These are phyloP conservation scores for Atractosteus spatula DNA, from an alignment of 2,113 vertebrate genomes.

Conservation along the genomic window DNA sequence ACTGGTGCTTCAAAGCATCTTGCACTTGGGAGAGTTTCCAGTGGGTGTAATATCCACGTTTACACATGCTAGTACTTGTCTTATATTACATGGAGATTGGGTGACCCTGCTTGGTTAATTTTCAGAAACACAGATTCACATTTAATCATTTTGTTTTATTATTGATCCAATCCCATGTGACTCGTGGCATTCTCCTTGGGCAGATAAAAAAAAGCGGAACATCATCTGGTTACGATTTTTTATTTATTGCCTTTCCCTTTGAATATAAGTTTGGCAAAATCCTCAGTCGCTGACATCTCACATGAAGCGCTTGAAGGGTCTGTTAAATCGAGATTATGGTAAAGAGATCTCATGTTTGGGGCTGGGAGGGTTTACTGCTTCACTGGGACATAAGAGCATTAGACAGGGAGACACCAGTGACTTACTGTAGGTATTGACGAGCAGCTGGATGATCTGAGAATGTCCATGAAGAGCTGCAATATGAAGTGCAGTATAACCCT, in stretches of 20 bases:
- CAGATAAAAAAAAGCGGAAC: too few relatives aligned
- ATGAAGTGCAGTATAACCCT: slow-evolving; percentile 66
- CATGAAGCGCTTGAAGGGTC: slow-evolving; percentile 46
- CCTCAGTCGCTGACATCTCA: slow-evolving; percentile 43
- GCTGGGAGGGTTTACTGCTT: slow-evolving; percentile 49
- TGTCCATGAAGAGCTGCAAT: slow-evolving; percentile 62
- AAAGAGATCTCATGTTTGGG: slow-evolving; percentile 57
- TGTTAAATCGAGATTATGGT: slow-evolving; percentile 59
- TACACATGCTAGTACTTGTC: too few relatives aligned
- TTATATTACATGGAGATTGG: too few relatives aligned
- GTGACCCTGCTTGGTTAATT: too few relatives aligned
- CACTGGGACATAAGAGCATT: slow-evolving; percentile 52
- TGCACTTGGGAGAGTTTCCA: too few relatives aligned
- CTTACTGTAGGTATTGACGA: slow-evolving; percentile 56
- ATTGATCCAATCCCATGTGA: too few relatives aligned
- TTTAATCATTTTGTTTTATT: too few relatives aligned
- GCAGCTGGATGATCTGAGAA: slow-evolving; percentile 43
- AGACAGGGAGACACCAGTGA: slow-evolving; percentile 37
- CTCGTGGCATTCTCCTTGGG: too few relatives aligned
- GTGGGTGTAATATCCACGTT: too few relatives aligned
- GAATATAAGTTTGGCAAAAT: slow-evolving; percentile 41
- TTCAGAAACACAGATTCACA: too few relatives aligned
- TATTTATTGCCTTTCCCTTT: slow-evolving; percentile 28
- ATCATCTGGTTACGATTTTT: neutral
- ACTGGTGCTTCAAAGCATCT: too few relatives aligned